Base-by-base conservation (phyloP, 1,140 invertebrate genomes). In the Aphis gossypii region DNA sequence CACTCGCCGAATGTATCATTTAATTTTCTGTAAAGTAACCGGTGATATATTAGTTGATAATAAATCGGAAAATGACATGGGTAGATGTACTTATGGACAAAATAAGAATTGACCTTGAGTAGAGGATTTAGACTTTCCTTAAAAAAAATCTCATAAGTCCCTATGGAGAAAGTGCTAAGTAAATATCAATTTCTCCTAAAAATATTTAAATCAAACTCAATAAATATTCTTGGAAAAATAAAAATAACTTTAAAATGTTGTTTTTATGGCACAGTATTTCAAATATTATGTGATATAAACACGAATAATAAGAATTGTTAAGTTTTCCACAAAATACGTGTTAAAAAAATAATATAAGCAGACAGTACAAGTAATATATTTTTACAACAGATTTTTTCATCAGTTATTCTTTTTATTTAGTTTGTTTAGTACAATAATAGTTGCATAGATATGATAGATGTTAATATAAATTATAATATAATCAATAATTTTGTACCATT, bases 1-100 rank as follows among this genome's bases (percentile, higher is more conserved):
- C 98, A 99, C 23, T 96, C 95, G 0, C 98, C 98, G 95, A 99
- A 98, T 0, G 97, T 97, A 30, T 98, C 97, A 94, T 98, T 97
- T 1, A 99, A 95, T 90, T 97, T 96, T 94, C 96, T 96, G 90
- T 30, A 35, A 25, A 3, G 30, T 14, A 76, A 1, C n/a, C 60
- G 18, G 14, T n/a, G 60, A 76, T 76, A 76, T 76, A 18, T 76
- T 11, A 35, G 60, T 76, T 76, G n/a, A 6, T 76, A 18, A n/a
- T 4, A 18, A 18, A 76, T 76, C 0, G 30, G 30, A 35, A 76
- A n/a, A n/a, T n/a, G 4, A 68, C n/a, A 5, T n/a, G 18, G 60
- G 30, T 0, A 23, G 30, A 48, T 48, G 48, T 51, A 51, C 48
- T 51, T 18, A 18, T 51, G 48, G 14, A 51, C 14, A 51, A 51